A percentile compares a stretch with the other conserved stretches of the same genome.
Evolutionary conservation across 2,888 invertebrate genomes (phyloP).

Genomic region (Cheilosia vernalis): DNA sequence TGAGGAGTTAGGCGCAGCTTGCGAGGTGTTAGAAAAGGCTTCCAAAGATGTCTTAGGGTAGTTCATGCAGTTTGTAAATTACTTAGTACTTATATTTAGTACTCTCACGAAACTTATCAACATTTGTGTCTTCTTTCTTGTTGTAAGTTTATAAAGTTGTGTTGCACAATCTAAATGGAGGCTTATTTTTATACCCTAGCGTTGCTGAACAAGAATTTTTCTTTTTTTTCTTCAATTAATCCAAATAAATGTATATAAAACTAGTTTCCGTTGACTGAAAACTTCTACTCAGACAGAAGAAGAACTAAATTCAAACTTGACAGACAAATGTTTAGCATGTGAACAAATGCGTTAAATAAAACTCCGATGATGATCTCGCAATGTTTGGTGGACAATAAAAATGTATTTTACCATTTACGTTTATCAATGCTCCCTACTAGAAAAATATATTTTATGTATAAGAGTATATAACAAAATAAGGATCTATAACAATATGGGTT

Average conservation of each 20-base stretch:
- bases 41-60: conserved; percentile 80
- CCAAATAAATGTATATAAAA: not conserved
- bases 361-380: too few relatives aligned
- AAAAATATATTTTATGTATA: conserved; percentile 25
- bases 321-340: too few relatives aligned
- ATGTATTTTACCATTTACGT: not conserved
- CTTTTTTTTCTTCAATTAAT: not conserved
- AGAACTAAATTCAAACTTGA: too few relatives aligned
- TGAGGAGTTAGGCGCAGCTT: conserved; percentile 85
- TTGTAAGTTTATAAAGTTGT: not conserved
- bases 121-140: not conserved
- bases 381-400: too few relatives aligned
- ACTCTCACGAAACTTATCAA: not conserved
- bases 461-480: not conserved
- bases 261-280: too few relatives aligned
- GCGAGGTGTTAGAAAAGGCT: conserved; percentile 83
- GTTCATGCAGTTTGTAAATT: not conserved
- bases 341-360: too few relatives aligned
- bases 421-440: not conserved
- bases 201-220: too few relatives aligned
- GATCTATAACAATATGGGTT: conserved; percentile 1
- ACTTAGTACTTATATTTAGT: not conserved
- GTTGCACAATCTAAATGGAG: conserved; percentile 5
- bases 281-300: too few relatives aligned
- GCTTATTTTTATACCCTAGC: not conserved